phyloP scores from a whole-genome alignment of 2,113 vertebrate species.

The Nannospalax galili region DNA sequence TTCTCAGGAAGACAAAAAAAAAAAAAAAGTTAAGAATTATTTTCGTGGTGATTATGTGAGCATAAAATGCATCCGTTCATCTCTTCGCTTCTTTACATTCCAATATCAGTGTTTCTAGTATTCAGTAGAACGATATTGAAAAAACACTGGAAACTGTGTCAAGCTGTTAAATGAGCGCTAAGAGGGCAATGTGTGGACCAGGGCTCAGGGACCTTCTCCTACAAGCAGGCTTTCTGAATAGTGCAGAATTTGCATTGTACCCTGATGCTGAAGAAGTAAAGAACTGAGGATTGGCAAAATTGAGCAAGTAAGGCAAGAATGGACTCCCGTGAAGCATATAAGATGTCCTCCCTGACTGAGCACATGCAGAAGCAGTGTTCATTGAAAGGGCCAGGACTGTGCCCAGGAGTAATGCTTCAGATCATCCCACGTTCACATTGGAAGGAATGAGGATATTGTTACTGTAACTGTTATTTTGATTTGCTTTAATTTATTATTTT shows the following conservation, averaged over 20 bases:
- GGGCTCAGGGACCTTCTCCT: not conserved
- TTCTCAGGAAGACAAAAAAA: too few species aligned
- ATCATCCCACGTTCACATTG: too few species aligned
- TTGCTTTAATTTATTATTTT: not conserved
- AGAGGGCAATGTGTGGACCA: not conserved
- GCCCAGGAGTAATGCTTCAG: not conserved
- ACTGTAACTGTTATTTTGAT: not conserved
- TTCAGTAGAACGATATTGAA: not conserved
- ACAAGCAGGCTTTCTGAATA: not conserved
- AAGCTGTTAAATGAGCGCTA: not conserved
- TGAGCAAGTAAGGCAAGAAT: not conserved
- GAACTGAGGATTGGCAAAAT: not conserved
- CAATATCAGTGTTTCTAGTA: not conserved
- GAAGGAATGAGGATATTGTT: not conserved
- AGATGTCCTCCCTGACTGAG: not conserved
- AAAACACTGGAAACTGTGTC: not conserved
- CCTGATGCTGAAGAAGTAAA: not conserved
- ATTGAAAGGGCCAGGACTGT: not conserved
- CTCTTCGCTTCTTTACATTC: not conserved
- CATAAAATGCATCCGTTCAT: not conserved
- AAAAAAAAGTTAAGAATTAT: not conserved
- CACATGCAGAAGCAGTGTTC: rapidly evolving
- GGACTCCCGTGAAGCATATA: rapidly evolving
- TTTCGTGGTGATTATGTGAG: not conserved
- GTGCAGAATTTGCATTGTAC: not conserved